Base-by-base conservation (phyloP, 2,888 invertebrate genomes). In the Pristionchus exspectatus region DNA sequence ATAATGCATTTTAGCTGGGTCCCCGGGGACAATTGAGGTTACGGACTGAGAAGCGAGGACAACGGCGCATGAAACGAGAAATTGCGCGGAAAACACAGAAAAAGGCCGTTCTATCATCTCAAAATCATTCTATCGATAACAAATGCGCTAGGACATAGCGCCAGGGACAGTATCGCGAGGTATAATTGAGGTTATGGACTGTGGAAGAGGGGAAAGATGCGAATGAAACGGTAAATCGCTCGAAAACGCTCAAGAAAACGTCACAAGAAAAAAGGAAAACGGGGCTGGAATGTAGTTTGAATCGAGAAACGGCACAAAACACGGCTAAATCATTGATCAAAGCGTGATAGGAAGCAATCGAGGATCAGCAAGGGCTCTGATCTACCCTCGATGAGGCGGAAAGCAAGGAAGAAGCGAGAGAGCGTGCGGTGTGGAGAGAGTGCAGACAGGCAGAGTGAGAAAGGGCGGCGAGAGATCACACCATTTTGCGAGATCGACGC, bases 181-280 rank as follows among this genome's bases (percentile, higher is more conserved):
- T 24, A 77, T 77, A 77, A 77, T 77, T 77, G 44, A 44, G 38
- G 77, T 77, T 77, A 24, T 44, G 44, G 24, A 77, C n/a, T 77
- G 27, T 9, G 24, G 38, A 77, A 12, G 4, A 44, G 12, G 30
- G 30, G 21, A 12, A 44, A 24, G 24, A 18, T 5, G 21, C 24
- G 77, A 21, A 27, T 30, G 4, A 16, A 5, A 33, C 0, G 30
- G 30, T 33, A 72, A 72, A 72, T 16, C 69, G 33, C 27, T 27
- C 7, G 30, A 72, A 72, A 72, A 30, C 14, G 12, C 69, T 33
- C 38, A 24, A 24, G n/a, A 21, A 44, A 77, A 77, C 44, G 77
- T 1, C 16, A 30, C 27, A 72, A 30, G 27, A 72, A 72, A 2
- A 33, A 33, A 33, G 30, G 7, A 33, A 12, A 72, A 72, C 16